Evolutionary conservation across 2,888 invertebrate genomes (phyloP).

Genomic region (Bugula neritina): DNA sequence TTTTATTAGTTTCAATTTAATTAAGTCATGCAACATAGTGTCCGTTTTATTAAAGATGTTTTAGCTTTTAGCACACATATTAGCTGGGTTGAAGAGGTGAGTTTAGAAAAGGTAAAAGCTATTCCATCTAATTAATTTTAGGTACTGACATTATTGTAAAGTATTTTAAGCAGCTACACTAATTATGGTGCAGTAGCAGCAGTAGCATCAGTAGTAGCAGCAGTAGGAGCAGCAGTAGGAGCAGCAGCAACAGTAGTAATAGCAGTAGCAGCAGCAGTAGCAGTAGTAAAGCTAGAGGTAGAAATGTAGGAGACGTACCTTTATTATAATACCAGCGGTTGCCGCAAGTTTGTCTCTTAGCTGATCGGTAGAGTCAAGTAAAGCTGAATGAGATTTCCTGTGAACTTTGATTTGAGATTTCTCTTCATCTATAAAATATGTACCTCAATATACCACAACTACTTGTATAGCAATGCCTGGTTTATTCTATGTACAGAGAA

Average conservation of each 20-base stretch:
- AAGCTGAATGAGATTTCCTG: slow-evolving; percentile 25
- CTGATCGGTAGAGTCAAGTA: slow-evolving; percentile 38
- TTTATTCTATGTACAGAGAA: background rate
- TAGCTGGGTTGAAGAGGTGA: no score
- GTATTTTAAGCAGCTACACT: no score
- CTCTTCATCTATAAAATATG: background rate
- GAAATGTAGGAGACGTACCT: slow-evolving; percentile 7
- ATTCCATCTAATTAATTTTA: no score
- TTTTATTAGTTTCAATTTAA: no score
- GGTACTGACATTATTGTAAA: no score
- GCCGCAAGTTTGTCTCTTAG: slow-evolving; percentile 32
- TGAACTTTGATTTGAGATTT: background rate
- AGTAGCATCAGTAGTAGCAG: no score
- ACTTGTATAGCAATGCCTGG: background rate
- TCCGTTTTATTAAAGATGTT: no score
- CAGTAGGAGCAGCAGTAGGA: background rate
- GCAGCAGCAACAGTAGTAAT: background rate
- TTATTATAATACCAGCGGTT: background rate
- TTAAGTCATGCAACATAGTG: no score
- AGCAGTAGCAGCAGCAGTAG: background rate
- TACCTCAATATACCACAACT: background rate
- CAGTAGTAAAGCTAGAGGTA: background rate
- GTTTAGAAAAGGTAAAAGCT: no score
- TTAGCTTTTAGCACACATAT: no score
- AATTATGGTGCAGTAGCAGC: no score